Base-by-base conservation (phyloP, 2,888 invertebrate genomes). In the Sussaba pulchella region DNA sequence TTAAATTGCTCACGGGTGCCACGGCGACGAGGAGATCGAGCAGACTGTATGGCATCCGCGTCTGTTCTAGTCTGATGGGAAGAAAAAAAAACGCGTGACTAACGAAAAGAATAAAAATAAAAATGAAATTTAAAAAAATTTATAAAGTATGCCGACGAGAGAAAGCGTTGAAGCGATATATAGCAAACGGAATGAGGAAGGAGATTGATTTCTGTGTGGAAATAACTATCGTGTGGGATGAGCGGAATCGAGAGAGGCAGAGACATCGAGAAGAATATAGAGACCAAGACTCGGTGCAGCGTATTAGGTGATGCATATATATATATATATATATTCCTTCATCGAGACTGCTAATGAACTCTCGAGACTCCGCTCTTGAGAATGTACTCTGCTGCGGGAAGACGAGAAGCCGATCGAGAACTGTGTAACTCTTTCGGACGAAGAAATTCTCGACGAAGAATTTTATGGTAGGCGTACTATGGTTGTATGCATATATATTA, bases 271-370 rank as follows among this genome's bases (percentile, higher is more conserved):
- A 39, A 17, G 63, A 63, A 26, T 39, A 12, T 31, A 57, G 57
- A 12, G 19, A 45, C 41, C 10, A 6, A 17, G 17, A 50, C 17
- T 2, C 50, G 19, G 47, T 19, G 9, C 2, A 4, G 0, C 39
- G 39, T 17, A 41, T n/a, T n/a, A n/a, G n/a, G n/a, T 61, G 41
- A 24, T 12, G 43, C 47, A 36, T 50, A 21, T n/a, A n/a, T 70
- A 45, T 59, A 45, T 52, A n/a, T n/a, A n/a, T n/a, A n/a, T n/a
- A n/a, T n/a, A n/a, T n/a, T n/a, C n/a, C n/a, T n/a, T n/a, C n/a
- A 72, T 61, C 50, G 50, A 61, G 50, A 70, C 19, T 61, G 50
- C 71, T 72, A 72, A 61, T 71, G 71, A 71, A 71, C 50, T 24
- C 36, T 70, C 45, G 45, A 43, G 57, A 45, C 57, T 70, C 24